These are phyloP conservation scores for Philopedon plagiatum DNA, from an alignment of 2,888 invertebrate species.

Conservation along the genomic window DNA sequence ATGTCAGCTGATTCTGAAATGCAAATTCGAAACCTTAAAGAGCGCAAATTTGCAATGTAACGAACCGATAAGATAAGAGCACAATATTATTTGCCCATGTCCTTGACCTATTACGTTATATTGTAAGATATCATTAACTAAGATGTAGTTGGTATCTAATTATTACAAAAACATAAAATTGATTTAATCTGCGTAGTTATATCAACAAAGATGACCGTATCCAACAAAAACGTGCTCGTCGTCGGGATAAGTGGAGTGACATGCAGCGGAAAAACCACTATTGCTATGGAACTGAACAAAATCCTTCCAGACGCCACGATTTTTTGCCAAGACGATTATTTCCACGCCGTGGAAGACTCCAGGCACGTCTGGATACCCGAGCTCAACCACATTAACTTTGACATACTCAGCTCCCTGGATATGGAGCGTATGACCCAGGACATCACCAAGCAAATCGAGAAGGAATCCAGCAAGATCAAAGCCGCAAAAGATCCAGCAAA, in stretches of 20 bases:
- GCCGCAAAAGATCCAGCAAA: neutral
- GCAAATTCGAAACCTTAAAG: neutral
- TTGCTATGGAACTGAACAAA: slow-evolving; percentile 73
- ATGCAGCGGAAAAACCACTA: slow-evolving; percentile 86
- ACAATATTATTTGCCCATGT: neutral
- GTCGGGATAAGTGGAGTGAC: slow-evolving; percentile 86
- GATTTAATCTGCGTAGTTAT: neutral
- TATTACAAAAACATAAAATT: neutral
- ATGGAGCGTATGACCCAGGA: slow-evolving; percentile 80
- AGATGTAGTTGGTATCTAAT: neutral
- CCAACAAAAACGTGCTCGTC: slow-evolving; percentile 58
- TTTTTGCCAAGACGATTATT: slow-evolving; percentile 85
- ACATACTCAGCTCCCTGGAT: slow-evolving; percentile 79
- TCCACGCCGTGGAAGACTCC: slow-evolving; percentile 76
- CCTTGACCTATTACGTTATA: slow-evolving; percentile 6
- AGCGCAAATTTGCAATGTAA: neutral
- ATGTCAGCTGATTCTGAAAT: slow-evolving; percentile 1
- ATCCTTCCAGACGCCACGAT: slow-evolving; percentile 68
- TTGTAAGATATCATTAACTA: neutral
- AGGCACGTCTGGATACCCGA: slow-evolving; percentile 76
- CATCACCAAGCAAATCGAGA: slow-evolving; percentile 62
- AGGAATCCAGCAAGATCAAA: slow-evolving; percentile 57
- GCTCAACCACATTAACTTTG: slow-evolving; percentile 84
- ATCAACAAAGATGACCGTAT: slow-evolving; percentile 7
- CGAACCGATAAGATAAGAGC: neutral